Conservation (phyloP, 2,797 vertebrate species). For the Coregonus ussuriensis region DNA sequence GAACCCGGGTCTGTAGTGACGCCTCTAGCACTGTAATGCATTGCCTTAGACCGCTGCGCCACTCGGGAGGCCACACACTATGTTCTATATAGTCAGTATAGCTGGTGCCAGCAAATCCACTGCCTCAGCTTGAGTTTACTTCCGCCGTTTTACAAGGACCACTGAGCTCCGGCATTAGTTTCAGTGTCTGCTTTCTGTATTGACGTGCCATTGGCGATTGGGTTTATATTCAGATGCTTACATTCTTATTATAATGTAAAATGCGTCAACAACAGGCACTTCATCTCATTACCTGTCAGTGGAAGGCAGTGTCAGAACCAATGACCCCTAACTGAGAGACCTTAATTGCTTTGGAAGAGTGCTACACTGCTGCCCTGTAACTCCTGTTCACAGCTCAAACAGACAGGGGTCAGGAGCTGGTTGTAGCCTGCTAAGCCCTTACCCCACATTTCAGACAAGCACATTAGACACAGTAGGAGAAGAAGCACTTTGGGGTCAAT, state of each 20-base stretch:
- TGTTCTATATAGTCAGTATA: neutral
- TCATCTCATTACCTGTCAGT: neutral
- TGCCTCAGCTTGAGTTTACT: neutral
- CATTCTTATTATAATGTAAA: conserved; percentile 4
- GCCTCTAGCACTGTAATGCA: no score
- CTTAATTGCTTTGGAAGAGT: neutral
- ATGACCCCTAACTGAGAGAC: neutral
- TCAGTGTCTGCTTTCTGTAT: conserved; percentile 34
- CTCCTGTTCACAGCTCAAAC: neutral
- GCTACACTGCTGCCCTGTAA: neutral
- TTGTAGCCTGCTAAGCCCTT: neutral
- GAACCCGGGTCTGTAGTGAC: no score
- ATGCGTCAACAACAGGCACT: conserved; percentile 10
- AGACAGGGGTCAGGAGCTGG: neutral
- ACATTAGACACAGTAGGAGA: neutral
- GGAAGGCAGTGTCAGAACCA: neutral
- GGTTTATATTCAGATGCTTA: conserved; percentile 40
- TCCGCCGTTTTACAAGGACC: conserved; percentile 19
- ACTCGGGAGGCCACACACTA: no score
- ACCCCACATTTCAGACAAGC: neutral
- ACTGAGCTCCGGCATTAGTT: conserved; percentile 31
- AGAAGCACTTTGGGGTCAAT: conserved; percentile 1
- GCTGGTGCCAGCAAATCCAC: neutral
- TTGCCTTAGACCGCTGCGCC: no score
- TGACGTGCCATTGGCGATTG: conserved; percentile 35